A percentile compares a stretch with the other conserved stretches of the same genome.
Evolutionary conservation across 2,113 vertebrate genomes (phyloP).

Genomic region (Phoxinus phoxinus): DNA sequence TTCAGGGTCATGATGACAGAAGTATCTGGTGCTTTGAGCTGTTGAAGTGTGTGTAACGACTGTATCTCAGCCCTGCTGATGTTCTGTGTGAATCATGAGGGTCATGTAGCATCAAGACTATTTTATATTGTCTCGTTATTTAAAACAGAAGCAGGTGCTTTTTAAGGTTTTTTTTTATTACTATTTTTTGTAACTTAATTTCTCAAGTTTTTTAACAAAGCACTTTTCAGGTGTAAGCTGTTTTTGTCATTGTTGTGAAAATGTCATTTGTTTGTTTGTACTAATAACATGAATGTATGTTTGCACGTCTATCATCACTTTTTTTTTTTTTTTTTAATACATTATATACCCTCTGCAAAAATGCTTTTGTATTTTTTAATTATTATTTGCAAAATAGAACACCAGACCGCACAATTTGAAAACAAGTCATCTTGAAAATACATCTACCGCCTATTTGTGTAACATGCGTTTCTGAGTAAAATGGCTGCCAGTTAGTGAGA

Average conservation of each 20-base stretch:
- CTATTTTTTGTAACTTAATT: not conserved
- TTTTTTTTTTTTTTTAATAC: not conserved
- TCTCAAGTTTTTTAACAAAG: not conserved
- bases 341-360: not conserved
- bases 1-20: constrained; percentile 2
- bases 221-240: not conserved
- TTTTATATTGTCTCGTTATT: not conserved
- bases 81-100: not conserved
- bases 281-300: not conserved
- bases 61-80: constrained; percentile 5
- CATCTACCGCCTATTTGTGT: not conserved
- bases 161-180: no score
- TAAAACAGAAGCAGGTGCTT: not conserved
- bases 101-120: not conserved
- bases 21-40: not conserved
- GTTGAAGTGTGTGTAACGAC: not conserved
- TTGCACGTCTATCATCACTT: not conserved
- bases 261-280: not conserved
- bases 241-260: not conserved
- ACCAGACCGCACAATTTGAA: not conserved
- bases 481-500: no score
- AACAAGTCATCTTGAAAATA: not conserved
- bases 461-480: not conserved
- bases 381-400: not conserved
- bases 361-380: not conserved